Conservation (phyloP, 2,888 invertebrate genomes). For the Agonopterix heracliana region DNA sequence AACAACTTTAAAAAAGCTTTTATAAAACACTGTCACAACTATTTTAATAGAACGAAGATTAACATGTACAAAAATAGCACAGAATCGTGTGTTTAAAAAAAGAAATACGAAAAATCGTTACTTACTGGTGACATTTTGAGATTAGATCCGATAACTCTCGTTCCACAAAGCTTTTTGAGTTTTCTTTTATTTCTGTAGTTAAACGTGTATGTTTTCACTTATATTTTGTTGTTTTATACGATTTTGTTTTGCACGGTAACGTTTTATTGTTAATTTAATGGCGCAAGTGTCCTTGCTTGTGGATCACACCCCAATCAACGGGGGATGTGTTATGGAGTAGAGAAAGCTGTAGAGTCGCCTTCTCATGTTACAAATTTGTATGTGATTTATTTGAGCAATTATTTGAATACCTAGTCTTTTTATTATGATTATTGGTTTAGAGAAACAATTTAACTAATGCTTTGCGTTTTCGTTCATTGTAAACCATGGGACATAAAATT, state of each 20-base stretch:
- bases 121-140: slow-evolving; percentile 34
- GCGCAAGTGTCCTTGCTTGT: slow-evolving; percentile 43
- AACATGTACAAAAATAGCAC: neutral
- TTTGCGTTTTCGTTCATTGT: too few relatives aligned
- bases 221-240: slow-evolving; percentile 16
- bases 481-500: too few relatives aligned
- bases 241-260: slow-evolving; percentile 41
- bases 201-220: slow-evolving; percentile 8
- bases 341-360: slow-evolving; percentile 31
- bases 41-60: too few relatives aligned
- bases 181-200: slow-evolving; percentile 12
- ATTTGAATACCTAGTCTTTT: too few relatives aligned
- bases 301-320: slow-evolving; percentile 65
- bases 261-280: slow-evolving; percentile 57
- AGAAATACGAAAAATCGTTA: slow-evolving; percentile 48
- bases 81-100: slow-evolving; percentile 18
- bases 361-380: neutral
- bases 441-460: too few relatives aligned
- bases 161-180: slow-evolving; percentile 7
- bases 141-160: slow-evolving; percentile 6
- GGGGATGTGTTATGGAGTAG: slow-evolving; percentile 49
- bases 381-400: neutral
- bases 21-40: neutral
- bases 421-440: too few relatives aligned
- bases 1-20: slow-evolving; percentile 1